These are phyloP conservation scores for Tragelaphus eurycerus DNA, from an alignment of 2,797 vertebrate genomes.

Conservation along the genomic window DNA sequence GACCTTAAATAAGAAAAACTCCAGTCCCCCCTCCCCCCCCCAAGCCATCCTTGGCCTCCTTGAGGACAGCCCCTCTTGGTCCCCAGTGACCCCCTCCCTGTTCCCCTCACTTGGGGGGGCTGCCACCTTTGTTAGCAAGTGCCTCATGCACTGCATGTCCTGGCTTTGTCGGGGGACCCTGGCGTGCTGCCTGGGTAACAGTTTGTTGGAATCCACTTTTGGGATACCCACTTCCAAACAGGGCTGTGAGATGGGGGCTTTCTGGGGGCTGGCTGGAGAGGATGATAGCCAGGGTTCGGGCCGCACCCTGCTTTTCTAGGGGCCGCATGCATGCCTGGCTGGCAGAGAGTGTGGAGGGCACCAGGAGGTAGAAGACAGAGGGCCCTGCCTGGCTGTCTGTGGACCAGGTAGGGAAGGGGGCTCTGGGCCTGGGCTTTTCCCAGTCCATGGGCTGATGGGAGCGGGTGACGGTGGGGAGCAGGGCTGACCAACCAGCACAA, in stretches of 20 bases:
- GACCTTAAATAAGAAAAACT: slow-evolving; percentile 41
- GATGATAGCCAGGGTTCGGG: not conserved
- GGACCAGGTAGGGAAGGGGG: not conserved
- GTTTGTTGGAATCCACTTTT: not conserved
- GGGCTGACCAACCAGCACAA: not conserved
- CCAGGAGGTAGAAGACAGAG: slow-evolving; percentile 82
- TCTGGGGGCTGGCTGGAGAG: not conserved
- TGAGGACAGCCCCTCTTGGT: not conserved
- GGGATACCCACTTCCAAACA: not conserved
- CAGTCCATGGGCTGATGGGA: not conserved
- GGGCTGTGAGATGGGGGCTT: not conserved
- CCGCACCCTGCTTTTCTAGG: not conserved
- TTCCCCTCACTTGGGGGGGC: not conserved
- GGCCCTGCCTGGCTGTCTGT: slow-evolving; percentile 8
- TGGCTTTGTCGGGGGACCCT: not conserved
- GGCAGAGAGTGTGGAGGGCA: not conserved
- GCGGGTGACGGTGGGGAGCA: not conserved
- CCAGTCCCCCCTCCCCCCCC: not conserved
- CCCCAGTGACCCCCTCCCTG: not conserved
- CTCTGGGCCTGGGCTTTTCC: not conserved
- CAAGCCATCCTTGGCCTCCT: slow-evolving; percentile 1
- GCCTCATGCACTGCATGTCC: not conserved
- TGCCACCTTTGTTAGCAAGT: not conserved
- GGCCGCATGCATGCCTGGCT: not conserved
- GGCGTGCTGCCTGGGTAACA: not conserved